phyloP scores from a whole-genome alignment of 2,797 vertebrate species.

The Squalus acanthias region DNA sequence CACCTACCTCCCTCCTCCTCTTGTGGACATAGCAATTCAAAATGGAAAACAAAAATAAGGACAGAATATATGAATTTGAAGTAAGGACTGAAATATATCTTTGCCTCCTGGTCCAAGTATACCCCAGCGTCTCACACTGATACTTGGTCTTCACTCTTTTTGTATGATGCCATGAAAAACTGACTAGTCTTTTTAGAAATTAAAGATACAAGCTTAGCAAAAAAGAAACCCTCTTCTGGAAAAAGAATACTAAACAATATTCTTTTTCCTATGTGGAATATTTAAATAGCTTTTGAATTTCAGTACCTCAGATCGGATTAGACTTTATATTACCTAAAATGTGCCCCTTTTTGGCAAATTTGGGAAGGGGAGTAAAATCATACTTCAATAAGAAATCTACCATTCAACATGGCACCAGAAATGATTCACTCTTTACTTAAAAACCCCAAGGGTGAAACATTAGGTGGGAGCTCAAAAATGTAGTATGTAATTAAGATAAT shows the following conservation, averaged over 20 bases:
- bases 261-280: neutral
- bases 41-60: neutral
- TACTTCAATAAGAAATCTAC: constrained; percentile 12
- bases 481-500: constrained; percentile 27
- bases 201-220: neutral
- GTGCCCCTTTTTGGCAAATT: neutral
- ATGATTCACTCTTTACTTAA: neutral
- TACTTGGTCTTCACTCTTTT: neutral
- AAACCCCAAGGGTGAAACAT: neutral
- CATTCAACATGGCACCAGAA: neutral
- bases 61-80: neutral
- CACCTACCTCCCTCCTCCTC: neutral
- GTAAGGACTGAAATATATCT: neutral
- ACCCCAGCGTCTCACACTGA: neutral
- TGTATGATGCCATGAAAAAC: neutral
- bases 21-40: neutral
- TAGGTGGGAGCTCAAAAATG: constrained; percentile 9
- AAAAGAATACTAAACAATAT: neutral
- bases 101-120: neutral
- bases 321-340: neutral
- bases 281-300: constrained; percentile 11
- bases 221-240: neutral
- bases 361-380: neutral
- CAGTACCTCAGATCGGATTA: neutral
- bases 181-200: neutral